phyloP scores from a whole-genome alignment of 2,888 invertebrate species.

The Julus scandinavius region DNA sequence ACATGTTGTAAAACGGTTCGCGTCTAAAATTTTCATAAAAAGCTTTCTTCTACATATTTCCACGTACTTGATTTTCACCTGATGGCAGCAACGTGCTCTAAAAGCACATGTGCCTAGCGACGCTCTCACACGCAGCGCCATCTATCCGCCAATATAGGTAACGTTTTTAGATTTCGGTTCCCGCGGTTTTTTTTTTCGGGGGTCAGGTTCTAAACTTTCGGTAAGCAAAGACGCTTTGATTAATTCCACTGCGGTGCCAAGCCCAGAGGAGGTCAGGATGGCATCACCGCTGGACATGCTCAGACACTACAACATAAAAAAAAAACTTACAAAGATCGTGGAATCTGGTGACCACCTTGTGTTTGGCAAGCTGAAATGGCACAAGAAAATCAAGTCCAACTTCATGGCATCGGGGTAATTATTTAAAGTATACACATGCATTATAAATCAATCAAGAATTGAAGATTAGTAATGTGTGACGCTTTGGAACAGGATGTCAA shows the following conservation, averaged over 20 bases:
- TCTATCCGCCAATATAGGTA: neutral
- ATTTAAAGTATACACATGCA: neutral
- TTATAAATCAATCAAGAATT: too few relatives aligned
- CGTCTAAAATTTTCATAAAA: too few relatives aligned
- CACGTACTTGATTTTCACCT: too few relatives aligned
- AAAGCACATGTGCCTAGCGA: too few relatives aligned
- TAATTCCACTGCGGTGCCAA: neutral
- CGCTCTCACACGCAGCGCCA: neutral
- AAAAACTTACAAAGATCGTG: neutral
- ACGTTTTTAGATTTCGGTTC: neutral
- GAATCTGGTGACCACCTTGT: neutral
- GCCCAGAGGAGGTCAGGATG: neutral
- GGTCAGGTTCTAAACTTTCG: neutral
- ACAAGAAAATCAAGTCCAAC: neutral
- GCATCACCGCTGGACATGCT: constrained; percentile 17
- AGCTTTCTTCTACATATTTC: too few relatives aligned
- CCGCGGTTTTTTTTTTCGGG: neutral
- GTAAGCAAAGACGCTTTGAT: neutral
- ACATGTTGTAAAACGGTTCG: too few relatives aligned
- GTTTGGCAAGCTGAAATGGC: neutral
- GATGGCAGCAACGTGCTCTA: too few relatives aligned
- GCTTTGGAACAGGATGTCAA: too few relatives aligned
- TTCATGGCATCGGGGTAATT: neutral
- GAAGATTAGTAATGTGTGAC: too few relatives aligned
- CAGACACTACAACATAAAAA: neutral